These are phyloP conservation scores for Bombus waltoni DNA, from an alignment of 1,140 invertebrate species.

Conservation along the genomic window DNA sequence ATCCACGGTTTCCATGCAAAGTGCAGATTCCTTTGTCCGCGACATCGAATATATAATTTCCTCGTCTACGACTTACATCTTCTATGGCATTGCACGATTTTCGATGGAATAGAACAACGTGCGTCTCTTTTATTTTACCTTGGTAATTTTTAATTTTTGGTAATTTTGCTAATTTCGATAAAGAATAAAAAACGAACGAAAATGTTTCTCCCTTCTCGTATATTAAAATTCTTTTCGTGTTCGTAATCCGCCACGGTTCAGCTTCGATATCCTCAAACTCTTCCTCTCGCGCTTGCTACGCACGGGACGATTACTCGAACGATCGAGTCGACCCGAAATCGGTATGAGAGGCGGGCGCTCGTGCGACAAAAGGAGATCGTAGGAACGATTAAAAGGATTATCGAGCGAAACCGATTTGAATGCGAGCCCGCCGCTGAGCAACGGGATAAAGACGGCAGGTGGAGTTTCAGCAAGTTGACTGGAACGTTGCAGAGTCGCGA, in stretches of 20 bases:
- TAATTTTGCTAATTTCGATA: too few species aligned
- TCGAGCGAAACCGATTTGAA: conserved; percentile 11
- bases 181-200: too few species aligned
- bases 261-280: too few species aligned
- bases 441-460: conserved; percentile 32
- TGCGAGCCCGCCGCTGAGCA: background rate
- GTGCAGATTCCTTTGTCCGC: background rate
- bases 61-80: background rate
- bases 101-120: too few species aligned
- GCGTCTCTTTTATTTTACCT: too few species aligned
- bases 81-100: too few species aligned
- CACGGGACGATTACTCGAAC: background rate
- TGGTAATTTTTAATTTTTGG: too few species aligned
- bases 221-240: too few species aligned
- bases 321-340: background rate
- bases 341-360: background rate
- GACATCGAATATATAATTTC: background rate
- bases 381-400: background rate
- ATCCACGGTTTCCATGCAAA: background rate
- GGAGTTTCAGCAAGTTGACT: conserved; percentile 61
- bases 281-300: background rate
- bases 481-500: conserved; percentile 46
- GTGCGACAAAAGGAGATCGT: background rate
- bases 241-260: too few species aligned
- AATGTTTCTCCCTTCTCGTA: too few species aligned